A percentile compares a stretch with the other conserved stretches of the same genome.
phyloP scores from a whole-genome alignment of 2,113 vertebrate species.

The Tetraodon nigroviridis region DNA sequence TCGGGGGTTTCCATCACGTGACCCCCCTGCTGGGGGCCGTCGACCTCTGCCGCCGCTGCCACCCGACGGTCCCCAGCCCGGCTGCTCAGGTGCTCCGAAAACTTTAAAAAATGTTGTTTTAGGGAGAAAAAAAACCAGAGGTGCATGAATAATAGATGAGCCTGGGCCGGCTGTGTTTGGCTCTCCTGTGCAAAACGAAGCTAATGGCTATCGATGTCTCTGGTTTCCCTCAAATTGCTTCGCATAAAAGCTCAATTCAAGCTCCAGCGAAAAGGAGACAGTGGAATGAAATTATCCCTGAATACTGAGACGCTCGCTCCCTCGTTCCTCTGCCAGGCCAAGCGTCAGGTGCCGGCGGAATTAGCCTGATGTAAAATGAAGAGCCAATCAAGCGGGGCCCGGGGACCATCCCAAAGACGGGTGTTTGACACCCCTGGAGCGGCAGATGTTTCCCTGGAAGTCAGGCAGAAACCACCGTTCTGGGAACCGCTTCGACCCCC shows the following conservation, averaged over 20 bases:
- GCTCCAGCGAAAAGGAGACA: constrained; percentile 44
- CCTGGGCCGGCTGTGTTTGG: constrained; percentile 48
- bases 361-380: constrained; percentile 60
- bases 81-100: constrained; percentile 54
- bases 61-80: constrained; percentile 51
- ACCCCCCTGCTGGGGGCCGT: background rate
- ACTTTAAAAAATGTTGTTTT: constrained; percentile 51
- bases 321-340: constrained; percentile 50
- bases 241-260: constrained; percentile 58
- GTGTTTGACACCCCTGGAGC: constrained; percentile 35
- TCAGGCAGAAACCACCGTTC: constrained; percentile 35
- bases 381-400: constrained; percentile 42
- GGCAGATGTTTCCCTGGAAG: constrained; percentile 52
- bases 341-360: constrained; percentile 53
- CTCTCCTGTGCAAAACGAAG: constrained; percentile 44
- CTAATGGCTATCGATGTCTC: constrained; percentile 69
- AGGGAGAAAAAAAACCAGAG: constrained; percentile 43
- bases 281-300: constrained; percentile 58
- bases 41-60: background rate
- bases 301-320: constrained; percentile 58
- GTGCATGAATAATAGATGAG: constrained; percentile 66
- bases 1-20: background rate
- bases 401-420: constrained; percentile 31
- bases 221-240: constrained; percentile 64
- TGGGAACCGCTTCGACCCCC: constrained; percentile 29